A percentile compares a stretch with the other conserved stretches of the same genome.
These are phyloP conservation scores for Eupithecia pulchellata DNA, from an alignment of 2,888 invertebrate genomes.

Conservation along the genomic window DNA sequence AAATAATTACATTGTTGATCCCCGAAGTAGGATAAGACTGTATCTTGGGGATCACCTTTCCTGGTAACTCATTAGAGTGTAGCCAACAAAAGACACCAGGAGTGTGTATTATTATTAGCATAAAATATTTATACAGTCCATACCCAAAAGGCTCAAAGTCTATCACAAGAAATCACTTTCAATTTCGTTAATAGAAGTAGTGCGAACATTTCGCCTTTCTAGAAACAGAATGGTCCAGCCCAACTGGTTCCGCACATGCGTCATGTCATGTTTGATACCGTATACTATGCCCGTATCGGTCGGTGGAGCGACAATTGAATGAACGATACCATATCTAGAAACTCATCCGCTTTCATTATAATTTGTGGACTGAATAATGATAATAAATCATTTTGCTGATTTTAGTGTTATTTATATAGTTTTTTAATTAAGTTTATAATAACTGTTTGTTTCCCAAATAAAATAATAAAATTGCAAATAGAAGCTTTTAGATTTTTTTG, in stretches of 20 bases:
- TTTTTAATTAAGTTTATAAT: no score
- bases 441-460: no score
- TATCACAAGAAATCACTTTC: constrained; percentile 2
- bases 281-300: constrained; percentile 24
- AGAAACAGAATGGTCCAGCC: constrained; percentile 6
- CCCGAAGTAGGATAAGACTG: no score
- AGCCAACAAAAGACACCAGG: no score
- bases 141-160: not conserved
- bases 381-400: no score
- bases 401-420: no score
- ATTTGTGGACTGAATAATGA: not conserved
- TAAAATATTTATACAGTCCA: not conserved
- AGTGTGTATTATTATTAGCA: no score
- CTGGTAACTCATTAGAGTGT: no score
- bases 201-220: not conserved
- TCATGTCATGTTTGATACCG: constrained; percentile 34
- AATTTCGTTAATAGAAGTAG: not conserved
- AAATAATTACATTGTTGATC: no score
- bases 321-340: constrained; percentile 7
- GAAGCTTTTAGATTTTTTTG: no score
- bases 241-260: constrained; percentile 44
- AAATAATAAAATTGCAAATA: no score
- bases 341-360: constrained; percentile 1
- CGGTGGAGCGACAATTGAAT: constrained; percentile 26
- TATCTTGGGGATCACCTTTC: no score